Base-by-base conservation (phyloP, 2,113 vertebrate genomes). In the Dicentrarchus labrax region DNA sequence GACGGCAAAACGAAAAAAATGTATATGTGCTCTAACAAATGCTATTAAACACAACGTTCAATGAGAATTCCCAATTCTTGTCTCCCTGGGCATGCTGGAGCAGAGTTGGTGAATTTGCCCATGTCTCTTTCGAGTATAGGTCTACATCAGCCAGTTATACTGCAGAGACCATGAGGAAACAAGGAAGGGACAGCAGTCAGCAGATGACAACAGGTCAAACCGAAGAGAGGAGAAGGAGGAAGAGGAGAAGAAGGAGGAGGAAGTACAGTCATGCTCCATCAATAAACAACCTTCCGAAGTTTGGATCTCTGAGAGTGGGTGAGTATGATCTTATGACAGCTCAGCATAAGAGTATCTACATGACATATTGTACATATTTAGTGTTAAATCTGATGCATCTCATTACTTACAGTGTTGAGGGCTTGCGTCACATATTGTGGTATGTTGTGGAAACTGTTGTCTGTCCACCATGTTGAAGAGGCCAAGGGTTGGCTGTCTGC, bases 291-390 rank as follows among this genome's bases (percentile, higher is more conserved):
- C 96, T 0, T 90, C 94, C 48, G 95, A 96, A 93, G 95, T 96
- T 86, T 96, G 96, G 95, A 96, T 96, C 92, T 96, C 96, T 84
- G 96, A 97, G 92, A 95, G 95, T 94, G 95, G 96, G 98, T 99
- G 95, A 98, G 96, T 94, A 65, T 53, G 17, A 57, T 36, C 17
- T 8, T 6, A 21, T 39, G 16, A 59, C n/a, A 21, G 36, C 47
- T 71, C 24, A 51, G 21, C 24, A 15, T 36, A 10, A 51, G n/a
- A n/a, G 57, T n/a, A 15, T 45, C 70, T 41, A 39, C 24, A 2
- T 50, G 47, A 59, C 60, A 36, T 54, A 30, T 1, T 30, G 30
- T 61, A 47, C 72, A 9, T 54, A 62, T 80, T 77, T 74, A 66
- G 13, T 21, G 12, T 61, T 30, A 22, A 50, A 82, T 51, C 59